Evolutionary conservation across 1,140 invertebrate genomes (phyloP), one percentile per base, ranked within the genome.

Genomic region (Bombus haemorrhoidalis): DNA sequence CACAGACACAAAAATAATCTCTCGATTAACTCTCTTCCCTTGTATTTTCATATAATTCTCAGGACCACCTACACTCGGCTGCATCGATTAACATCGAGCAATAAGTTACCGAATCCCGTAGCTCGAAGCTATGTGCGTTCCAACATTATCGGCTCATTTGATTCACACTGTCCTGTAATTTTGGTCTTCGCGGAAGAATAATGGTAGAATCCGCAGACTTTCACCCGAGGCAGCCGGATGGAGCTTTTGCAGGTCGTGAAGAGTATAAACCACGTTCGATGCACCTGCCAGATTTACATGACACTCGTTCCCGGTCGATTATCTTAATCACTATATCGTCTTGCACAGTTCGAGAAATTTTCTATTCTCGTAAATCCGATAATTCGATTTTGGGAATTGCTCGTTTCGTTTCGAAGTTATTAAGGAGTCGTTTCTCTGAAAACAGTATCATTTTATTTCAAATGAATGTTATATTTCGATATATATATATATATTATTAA

Each of bases 121-220:
- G 80, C 93, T 86, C 81, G 81, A 83, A 91, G 93, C 92, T 93
- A 89, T 93, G 91, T 93, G 83, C 86, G 93, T 93, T 94, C 92
- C 76, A 34, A 87, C 87, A 94, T 94, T 93, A 94, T 92, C 92
- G 90, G 83, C 88, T 93, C 91, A 91, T 94, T 94, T 93, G 69
- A 91, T 93, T 92, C 92, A 88, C 90, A 91, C 90, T 88, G 91
- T 86, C 84, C 90, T 68, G 90, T 92, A 91, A 93, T 93, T 93
- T 93, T 77, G 89, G 88, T 76, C 82, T 81, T 89, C 87, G 84
- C 74, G 66, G 83, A 90, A 91, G 91, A 91, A 89, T 93, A 93
- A 93, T 93, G 91, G 90, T 86, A 53, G 91, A 91, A 90, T 91
- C 62, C 66, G 83, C 69, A 84, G 86, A 90, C 72, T 81, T 83